Percentiles rank a stretch among this genome's conserved stretches.
Conservation (phyloP, 2,113 vertebrate species). For the Seriola dumerili region DNA sequence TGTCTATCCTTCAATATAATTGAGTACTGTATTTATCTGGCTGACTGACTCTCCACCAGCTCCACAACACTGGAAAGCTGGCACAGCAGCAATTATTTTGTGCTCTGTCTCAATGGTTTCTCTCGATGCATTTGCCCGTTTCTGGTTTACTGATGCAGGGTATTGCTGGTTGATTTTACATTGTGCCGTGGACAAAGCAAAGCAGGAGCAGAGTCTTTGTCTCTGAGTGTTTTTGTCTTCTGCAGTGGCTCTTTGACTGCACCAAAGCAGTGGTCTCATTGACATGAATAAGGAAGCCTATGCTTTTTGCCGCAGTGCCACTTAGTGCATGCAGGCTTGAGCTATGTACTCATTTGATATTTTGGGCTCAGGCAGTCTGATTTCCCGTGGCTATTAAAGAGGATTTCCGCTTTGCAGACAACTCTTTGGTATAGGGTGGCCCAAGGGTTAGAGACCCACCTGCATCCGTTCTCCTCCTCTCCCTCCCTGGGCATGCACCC, state of each 20-base stretch:
- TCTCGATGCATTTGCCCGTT: neutral
- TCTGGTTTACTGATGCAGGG: slow-evolving; percentile 8
- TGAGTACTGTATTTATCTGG: slow-evolving; percentile 20
- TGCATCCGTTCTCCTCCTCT: slow-evolving; percentile 57
- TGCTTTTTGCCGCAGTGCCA: neutral
- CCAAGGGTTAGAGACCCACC: slow-evolving; percentile 65
- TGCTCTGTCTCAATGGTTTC: neutral
- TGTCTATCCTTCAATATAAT: neutral
- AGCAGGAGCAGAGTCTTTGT: neutral
- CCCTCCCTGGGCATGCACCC: slow-evolving; percentile 40
- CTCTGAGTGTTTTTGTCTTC: neutral
- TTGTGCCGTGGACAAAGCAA: neutral
- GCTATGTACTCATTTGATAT: neutral
- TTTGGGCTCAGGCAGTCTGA: slow-evolving; percentile 34
- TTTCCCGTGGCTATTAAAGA: slow-evolving; percentile 56
- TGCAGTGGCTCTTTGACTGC: neutral
- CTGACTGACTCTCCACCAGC: neutral
- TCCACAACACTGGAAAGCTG: neutral
- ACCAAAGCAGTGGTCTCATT: neutral
- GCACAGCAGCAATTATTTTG: neutral
- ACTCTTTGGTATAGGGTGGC: slow-evolving; percentile 51
- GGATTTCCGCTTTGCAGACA: slow-evolving; percentile 70
- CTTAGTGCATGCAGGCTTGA: slow-evolving; percentile 13
- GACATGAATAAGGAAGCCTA: slow-evolving; percentile 11
- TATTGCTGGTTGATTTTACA: neutral